Evolutionary conservation across 1,140 invertebrate species (phyloP), one percentile per base, ranked within the genome.

Genomic region (Hesperophylax magnus): DNA sequence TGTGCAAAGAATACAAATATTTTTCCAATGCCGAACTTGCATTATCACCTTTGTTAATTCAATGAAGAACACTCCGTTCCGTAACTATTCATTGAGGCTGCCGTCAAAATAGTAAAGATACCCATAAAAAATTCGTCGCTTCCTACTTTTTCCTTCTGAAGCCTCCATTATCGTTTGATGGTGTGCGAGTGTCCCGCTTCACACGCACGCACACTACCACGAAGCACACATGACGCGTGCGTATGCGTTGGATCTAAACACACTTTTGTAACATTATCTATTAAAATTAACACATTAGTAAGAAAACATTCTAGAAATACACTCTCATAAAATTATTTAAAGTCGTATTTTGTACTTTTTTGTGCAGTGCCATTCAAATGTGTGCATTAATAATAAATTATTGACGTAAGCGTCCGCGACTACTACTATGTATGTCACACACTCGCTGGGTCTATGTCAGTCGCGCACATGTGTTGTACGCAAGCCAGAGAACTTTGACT

Each of bases 101-200:
- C 18, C 18, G 18, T 61, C 18, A 61, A 61, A 18, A 61, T 67
- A n/a, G 63, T 47, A 47, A 47, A 47, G 39, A 1, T 47, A 47
- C 1, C 39, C 39, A 47, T 47, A 6, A 47, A 47, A 47, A 47
- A n/a, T 52, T 18, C n/a, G n/a, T 18, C 17, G 20, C 18, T 71
- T 71, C 39, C 18, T 71, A n/a, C 34, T 14, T 52, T 71, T 24
- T 71, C 8, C 14, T 52, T 11, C 67, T 52, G 67, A 17, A 17
- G 17, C 11, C 22, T 39, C 18, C 18, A 52, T 18, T 47, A 24
- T 58, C 20, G n/a, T 75, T 75, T 53, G 47, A 11, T 18, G n/a
- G 47, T 75, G 53, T 75, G 71, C 53, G 52, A 56, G 71, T 58
- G 71, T 58, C 71, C 71, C 71, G 71, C 71, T 75, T 75, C 71